A percentile compares a stretch with the other conserved stretches of the same genome.
These are phyloP conservation scores for Pentalonia nigronervosa DNA, from an alignment of 1,140 invertebrate species.

Conservation along the genomic window DNA sequence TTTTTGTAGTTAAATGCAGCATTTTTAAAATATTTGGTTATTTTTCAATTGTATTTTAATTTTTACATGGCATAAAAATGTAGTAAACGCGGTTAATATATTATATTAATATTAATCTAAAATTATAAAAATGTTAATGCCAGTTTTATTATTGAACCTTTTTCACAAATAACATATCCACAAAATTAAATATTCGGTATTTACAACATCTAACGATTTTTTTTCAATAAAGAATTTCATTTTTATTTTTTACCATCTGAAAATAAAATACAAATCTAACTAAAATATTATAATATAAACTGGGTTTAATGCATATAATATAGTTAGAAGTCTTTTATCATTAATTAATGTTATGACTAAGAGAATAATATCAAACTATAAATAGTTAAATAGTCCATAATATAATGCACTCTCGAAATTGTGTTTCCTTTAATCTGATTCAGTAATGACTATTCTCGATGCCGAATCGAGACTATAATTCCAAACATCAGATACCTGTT, in stretches of 20 bases:
- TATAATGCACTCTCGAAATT: neutral
- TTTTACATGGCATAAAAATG: too few relatives aligned
- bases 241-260: neutral
- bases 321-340: neutral
- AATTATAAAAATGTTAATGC: too few relatives aligned
- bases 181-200: neutral
- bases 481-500: neutral
- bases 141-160: neutral
- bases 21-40: neutral
- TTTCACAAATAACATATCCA: neutral
- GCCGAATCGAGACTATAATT: neutral
- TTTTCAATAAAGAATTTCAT: neutral
- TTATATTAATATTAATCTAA: too few relatives aligned
- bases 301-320: neutral
- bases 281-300: neutral
- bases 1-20: neutral
- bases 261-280: neutral
- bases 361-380: too few relatives aligned
- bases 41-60: too few relatives aligned
- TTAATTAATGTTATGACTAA: neutral
- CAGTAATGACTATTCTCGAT: neutral
- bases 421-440: neutral
- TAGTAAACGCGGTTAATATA: too few relatives aligned
- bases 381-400: neutral
- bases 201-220: neutral